Evolutionary conservation across 2,888 invertebrate genomes (phyloP).

Genomic region (Prosapia bicincta): DNA sequence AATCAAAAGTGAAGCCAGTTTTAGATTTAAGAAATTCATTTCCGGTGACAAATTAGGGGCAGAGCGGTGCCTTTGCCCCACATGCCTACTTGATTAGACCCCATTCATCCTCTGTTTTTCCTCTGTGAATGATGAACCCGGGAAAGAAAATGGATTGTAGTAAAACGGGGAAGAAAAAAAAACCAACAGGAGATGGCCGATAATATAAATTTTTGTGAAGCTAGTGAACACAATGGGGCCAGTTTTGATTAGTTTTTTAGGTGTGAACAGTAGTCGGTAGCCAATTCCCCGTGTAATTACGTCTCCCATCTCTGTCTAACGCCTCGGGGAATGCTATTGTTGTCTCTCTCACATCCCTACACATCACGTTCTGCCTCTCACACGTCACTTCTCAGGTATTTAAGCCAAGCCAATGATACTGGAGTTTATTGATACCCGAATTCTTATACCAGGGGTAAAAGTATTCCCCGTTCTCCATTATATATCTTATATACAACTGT

Average conservation of each 20-base stretch:
- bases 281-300: constrained; percentile 36
- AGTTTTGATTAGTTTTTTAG: constrained; percentile 26
- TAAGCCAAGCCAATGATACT: too few species aligned
- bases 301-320: constrained; percentile 20
- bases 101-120: constrained; percentile 28
- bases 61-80: constrained; percentile 24
- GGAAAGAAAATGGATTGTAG: constrained; percentile 24
- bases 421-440: too few species aligned
- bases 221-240: constrained; percentile 16
- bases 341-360: constrained; percentile 7
- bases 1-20: constrained; percentile 22
- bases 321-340: constrained; percentile 3
- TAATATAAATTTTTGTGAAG: constrained; percentile 2
- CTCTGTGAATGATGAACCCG: constrained; percentile 20
- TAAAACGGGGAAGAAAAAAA: constrained; percentile 19
- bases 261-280: constrained; percentile 34
- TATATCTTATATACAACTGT: too few species aligned
- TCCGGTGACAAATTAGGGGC: constrained; percentile 29
- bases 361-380: too few species aligned
- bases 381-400: too few species aligned
- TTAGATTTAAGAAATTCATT: constrained; percentile 29
- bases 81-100: constrained; percentile 23
- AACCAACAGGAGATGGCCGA: constrained; percentile 4
- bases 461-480: too few species aligned
- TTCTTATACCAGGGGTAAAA: too few species aligned